Evolutionary conservation across 1,140 invertebrate genomes (phyloP).

Genomic region (Berghia stephanieae): DNA sequence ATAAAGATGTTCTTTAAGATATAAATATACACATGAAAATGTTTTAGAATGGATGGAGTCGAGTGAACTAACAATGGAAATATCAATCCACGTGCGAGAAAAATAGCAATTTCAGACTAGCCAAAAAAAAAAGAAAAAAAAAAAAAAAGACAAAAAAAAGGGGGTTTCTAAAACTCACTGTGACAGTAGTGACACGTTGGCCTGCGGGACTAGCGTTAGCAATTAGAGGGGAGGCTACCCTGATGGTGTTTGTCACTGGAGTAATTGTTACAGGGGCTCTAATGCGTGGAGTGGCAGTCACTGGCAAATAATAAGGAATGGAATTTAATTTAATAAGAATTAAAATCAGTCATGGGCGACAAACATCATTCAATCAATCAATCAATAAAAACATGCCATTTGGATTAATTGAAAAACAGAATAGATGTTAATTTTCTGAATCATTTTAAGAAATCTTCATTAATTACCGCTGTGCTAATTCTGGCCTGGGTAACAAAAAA

Average conservation of each 20-base stretch:
- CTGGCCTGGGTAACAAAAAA: too few relatives aligned
- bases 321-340: neutral
- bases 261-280: constrained; percentile 58
- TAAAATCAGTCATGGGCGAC: too few relatives aligned
- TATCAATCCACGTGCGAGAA: neutral
- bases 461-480: too few relatives aligned
- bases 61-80: neutral
- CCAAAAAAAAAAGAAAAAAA: neutral
- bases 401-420: too few relatives aligned
- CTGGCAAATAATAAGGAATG: constrained; percentile 42
- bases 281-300: constrained; percentile 51
- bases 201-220: constrained; percentile 10
- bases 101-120: constrained; percentile 7
- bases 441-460: too few relatives aligned
- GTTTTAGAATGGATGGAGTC: too few relatives aligned
- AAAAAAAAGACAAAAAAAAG: neutral
- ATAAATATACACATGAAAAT: too few relatives aligned
- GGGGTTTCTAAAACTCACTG: constrained; percentile 37
- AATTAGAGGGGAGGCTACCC: constrained; percentile 51
- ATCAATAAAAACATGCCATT: too few relatives aligned
- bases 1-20: too few relatives aligned
- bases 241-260: constrained; percentile 48
- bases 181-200: constrained; percentile 25
- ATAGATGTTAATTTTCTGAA: too few relatives aligned
- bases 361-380: too few relatives aligned